phyloP scores from a whole-genome alignment of 2,797 vertebrate genomes.

The Brachymystax lenok region DNA sequence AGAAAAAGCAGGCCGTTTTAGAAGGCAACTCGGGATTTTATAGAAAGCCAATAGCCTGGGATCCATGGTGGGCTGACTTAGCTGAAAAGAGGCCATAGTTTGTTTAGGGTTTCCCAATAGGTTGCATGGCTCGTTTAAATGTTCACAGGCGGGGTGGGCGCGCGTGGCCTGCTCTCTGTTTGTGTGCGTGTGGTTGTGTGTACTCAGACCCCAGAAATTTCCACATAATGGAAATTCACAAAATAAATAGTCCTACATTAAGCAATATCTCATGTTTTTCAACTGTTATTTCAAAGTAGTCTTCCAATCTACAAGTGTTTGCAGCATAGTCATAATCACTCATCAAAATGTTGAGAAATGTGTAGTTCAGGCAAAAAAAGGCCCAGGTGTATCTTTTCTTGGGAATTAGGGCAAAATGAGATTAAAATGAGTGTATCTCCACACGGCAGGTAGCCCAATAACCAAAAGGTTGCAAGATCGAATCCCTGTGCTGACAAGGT shows the following conservation, averaged over 20 bases:
- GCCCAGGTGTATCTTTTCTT: too few species aligned
- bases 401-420: too few species aligned
- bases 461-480: too few species aligned
- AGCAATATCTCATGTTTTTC: not conserved
- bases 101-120: constrained; percentile 63
- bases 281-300: not conserved
- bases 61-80: constrained; percentile 14
- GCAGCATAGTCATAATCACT: too few species aligned
- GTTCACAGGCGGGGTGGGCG: not conserved
- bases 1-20: constrained; percentile 33
- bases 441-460: too few species aligned
- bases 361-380: too few species aligned
- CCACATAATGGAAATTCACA: constrained; percentile 45
- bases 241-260: not conserved
- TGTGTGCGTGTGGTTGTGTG: constrained; percentile 1
- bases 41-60: constrained; percentile 41
- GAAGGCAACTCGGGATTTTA: constrained; percentile 56
- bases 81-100: constrained; percentile 24
- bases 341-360: too few species aligned
- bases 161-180: not conserved
- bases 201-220: constrained; percentile 34
- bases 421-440: too few species aligned
- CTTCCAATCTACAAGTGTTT: not conserved
- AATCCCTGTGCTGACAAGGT: too few species aligned
- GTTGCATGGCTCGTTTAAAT: constrained; percentile 9